Base-by-base conservation (phyloP, 2,888 invertebrate genomes). In the Rhorus exstirpatorius region DNA sequence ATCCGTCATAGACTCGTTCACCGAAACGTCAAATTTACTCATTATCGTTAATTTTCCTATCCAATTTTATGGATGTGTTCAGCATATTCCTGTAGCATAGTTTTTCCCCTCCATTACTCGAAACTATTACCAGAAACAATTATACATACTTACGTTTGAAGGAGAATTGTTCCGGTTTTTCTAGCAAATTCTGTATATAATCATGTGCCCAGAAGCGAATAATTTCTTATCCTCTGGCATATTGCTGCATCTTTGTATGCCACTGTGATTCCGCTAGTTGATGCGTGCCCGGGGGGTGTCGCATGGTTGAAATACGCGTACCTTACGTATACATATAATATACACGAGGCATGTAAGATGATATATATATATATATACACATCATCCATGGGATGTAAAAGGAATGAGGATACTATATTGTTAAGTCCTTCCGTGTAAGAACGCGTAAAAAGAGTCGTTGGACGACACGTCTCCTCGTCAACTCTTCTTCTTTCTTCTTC, bases 381-480 rank as follows among this genome's bases (percentile, higher is more conserved):
- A 49, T 38, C 19, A 26, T 72, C 31, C 26, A n/a, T n/a, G n/a
- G 24, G 49, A 26, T 63, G 77, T 24, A 68, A 17, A 61, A 67
- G 31, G 58, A 79, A 81, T 67, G 68, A 70, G 74, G 51, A 75
- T 80, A 60, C 63, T 71, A 75, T 61, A 74, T 63, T 75, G 65
- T 65, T n/a, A 19, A 65, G 75, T 79, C 72, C 67, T 81, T 75
- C 68, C 81, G 60, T 68, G 83, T 81, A 68, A 76, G 53, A 17
- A 49, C 63, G 58, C 58, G 71, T 61, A 84, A 80, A 83, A 81
- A 79, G 72, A 83, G 81, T 77, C 79, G 76, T 83, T 79, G 81
- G 49, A 77, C 74, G 19, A 77, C 74, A 8, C 26, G 63, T 78
- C 68, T 79, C 26, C 31, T 60, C 46, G 35, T 68, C 53, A 41